Base-by-base conservation (phyloP, 2,113 vertebrate genomes). In the Perca flavescens region DNA sequence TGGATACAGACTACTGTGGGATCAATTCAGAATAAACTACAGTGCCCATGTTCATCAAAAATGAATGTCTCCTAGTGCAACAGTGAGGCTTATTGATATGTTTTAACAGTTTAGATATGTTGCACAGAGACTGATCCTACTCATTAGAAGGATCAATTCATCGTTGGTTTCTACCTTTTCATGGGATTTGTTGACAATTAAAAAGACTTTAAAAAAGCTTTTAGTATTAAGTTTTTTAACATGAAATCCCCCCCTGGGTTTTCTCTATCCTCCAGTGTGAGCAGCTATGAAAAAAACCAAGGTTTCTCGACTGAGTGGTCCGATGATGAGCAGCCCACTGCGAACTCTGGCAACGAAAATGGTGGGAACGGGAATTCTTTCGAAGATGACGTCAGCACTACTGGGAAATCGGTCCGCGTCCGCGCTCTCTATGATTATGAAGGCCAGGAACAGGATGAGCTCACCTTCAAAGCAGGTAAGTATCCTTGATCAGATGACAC, bases 351-450 rank as follows among this genome's bases (percentile, higher is more conserved):
- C 83, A 97, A 84, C 0, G 98, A 99, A 90, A 97, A 97, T 65
- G 97, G 98, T 0, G 98, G 97, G 0, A 97, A 97, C 1, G 94
- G 95, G 83, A 99, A 99, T 93, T 97, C 97, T 49, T 99, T 98
- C 0, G 98, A 99, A 14, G 98, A 99, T 0, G 98, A 99, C 54
- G 89, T 93, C 21, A 87, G 86, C 83, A 80, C 77, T 50, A 17
- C 49, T 9, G 90, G 93, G 17, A 89, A 25, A 85, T 97, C 96
- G 0, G 95, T 97, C 79, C 95, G 97, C 0, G 97, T 99, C 71
- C 95, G 98, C 1, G 98, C 98, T 0, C 97, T 99, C 22, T 99
- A 99, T 2, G 98, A 99, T 93, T 99, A 99, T 0, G 97, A 99
- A 0, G 98, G 98, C 84, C 98, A 99, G 92, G 98, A 99, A 87